These are phyloP conservation scores for Tympanoctomys barrerae DNA, from an alignment of 2,797 vertebrate species.

Conservation along the genomic window DNA sequence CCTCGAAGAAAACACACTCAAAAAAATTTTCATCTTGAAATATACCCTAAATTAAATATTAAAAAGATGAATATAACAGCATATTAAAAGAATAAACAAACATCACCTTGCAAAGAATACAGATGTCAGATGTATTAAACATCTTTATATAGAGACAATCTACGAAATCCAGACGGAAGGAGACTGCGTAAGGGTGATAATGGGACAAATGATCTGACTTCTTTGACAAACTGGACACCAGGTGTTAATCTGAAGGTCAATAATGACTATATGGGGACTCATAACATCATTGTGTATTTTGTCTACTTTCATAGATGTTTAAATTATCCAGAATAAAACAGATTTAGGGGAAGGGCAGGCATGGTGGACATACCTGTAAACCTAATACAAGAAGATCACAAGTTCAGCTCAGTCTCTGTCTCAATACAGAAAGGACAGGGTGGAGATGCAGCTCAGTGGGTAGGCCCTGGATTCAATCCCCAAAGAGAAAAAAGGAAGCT, in stretches of 20 bases:
- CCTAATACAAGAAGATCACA: background rate
- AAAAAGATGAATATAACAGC: conserved; percentile 29
- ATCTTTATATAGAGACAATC: background rate
- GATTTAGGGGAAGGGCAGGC: background rate
- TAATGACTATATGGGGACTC: background rate
- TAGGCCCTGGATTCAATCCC: background rate
- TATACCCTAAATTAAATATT: conserved; percentile 57
- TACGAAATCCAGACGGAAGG: background rate
- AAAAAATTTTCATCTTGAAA: conserved; percentile 35
- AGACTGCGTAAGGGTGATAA: background rate
- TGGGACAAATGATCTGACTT: background rate
- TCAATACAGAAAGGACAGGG: background rate
- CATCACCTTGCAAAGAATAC: conserved; percentile 37
- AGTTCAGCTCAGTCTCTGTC: background rate
- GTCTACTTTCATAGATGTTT: conserved; percentile 17
- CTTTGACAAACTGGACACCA: background rate
- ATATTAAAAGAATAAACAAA: conserved; percentile 28
- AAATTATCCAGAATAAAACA: conserved; percentile 23
- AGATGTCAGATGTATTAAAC: background rate
- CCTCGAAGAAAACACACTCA: background rate
- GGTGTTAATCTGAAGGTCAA: background rate
- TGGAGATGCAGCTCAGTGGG: background rate
- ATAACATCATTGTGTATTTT: background rate
- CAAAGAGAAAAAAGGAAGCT: background rate
- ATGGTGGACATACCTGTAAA: background rate